Evolutionary conservation across 2,888 invertebrate genomes (phyloP).

Genomic region (Apamea sordens): DNA sequence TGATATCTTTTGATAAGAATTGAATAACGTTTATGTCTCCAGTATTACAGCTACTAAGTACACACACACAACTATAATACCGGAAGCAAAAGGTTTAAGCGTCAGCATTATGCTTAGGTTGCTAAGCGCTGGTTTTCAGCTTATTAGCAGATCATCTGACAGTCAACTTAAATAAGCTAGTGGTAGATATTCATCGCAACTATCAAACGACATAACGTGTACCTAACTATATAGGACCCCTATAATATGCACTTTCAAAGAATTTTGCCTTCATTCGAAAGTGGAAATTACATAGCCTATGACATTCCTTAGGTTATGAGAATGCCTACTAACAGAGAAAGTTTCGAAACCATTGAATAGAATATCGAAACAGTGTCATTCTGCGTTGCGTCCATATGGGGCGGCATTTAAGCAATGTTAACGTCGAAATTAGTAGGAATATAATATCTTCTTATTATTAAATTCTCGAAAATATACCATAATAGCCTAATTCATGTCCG

Average conservation of each 20-base stretch:
- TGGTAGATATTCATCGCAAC: conserved; percentile 4
- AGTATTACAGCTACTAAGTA: too few relatives aligned
- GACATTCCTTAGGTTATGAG: conserved; percentile 58
- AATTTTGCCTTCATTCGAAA: conserved; percentile 53
- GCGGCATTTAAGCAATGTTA: background rate
- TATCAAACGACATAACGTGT: background rate
- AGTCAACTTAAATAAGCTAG: conserved; percentile 20
- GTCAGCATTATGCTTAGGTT: too few relatives aligned
- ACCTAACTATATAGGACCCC: background rate
- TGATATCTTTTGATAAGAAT: conserved; percentile 4
- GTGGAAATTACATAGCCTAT: conserved; percentile 50
- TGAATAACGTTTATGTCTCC: too few relatives aligned
- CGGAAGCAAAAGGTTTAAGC: too few relatives aligned
- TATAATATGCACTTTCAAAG: background rate
- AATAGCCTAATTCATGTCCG: background rate
- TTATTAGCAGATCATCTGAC: conserved; percentile 5
- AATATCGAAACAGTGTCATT: conserved; percentile 44
- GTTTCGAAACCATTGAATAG: conserved; percentile 55
- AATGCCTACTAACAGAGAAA: conserved; percentile 64
- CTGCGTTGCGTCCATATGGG: background rate
- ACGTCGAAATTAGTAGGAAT: background rate
- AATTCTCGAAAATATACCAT: background rate
- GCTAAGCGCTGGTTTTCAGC: too few relatives aligned
- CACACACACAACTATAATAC: too few relatives aligned
- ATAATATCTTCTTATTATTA: background rate